Percentiles rank a stretch among this genome's conserved stretches.
Evolutionary conservation across 2,888 invertebrate species (phyloP).

Genomic region (Tuberolachnus salignus): DNA sequence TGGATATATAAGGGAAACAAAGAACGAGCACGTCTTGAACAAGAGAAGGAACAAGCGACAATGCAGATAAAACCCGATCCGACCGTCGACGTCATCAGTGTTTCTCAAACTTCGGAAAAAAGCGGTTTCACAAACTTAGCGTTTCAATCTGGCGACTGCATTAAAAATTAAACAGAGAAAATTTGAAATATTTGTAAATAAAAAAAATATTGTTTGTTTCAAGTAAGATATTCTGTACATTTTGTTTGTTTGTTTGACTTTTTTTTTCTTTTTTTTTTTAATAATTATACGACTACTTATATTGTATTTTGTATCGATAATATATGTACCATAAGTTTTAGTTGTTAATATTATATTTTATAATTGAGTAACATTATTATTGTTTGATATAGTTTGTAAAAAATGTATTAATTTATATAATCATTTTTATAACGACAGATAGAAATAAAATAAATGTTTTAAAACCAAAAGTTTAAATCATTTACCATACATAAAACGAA

Average conservation of each 20-base stretch:
- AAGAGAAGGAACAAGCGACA: background rate
- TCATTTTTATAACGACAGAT: no score
- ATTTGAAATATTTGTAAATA: background rate
- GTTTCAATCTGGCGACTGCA: conserved; percentile 5
- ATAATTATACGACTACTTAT: background rate
- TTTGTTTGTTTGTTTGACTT: background rate
- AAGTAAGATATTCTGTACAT: background rate
- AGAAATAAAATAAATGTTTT: background rate
- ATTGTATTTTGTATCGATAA: background rate
- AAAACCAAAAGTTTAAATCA: no score
- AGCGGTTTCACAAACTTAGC: conserved; percentile 13
- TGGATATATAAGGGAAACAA: conserved; percentile 75
- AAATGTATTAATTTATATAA: background rate
- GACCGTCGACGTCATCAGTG: background rate
- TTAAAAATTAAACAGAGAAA: background rate
- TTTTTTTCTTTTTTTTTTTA: background rate
- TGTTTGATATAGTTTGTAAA: background rate
- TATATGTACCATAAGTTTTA: background rate
- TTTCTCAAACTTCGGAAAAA: conserved; percentile 10
- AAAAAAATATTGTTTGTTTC: background rate
- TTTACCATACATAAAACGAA: no score
- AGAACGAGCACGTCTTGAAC: conserved; percentile 63
- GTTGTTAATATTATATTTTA: background rate
- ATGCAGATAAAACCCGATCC: background rate
- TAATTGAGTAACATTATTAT: background rate